phyloP scores from a whole-genome alignment of 1,140 invertebrate genomes.

The Ips typographus region DNA sequence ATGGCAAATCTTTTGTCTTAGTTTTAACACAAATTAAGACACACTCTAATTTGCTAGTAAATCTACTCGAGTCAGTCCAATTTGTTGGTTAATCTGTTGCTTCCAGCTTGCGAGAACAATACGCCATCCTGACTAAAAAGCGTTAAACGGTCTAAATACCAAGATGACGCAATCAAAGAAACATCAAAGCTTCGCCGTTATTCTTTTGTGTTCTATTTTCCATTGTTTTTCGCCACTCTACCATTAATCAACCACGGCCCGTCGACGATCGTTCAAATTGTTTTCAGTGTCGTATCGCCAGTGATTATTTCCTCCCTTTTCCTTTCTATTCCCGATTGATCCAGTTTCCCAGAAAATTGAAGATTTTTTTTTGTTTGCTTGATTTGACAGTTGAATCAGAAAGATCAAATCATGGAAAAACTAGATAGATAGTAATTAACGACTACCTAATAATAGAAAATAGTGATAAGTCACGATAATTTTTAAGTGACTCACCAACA shows the following conservation, averaged over 20 bases:
- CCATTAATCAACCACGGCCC: constrained; percentile 32
- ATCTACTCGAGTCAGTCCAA: constrained; percentile 1
- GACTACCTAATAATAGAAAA: not conserved
- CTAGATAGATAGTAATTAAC: not conserved
- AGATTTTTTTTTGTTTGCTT: too few species aligned
- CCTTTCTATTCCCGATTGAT: not conserved
- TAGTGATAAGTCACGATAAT: not conserved
- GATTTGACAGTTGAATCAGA: not conserved
- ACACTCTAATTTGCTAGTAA: not conserved
- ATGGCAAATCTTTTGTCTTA: too few species aligned
- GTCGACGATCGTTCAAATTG: constrained; percentile 21
- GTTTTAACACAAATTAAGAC: not conserved
- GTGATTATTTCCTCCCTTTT: constrained; percentile 13
- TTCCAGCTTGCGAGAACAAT: constrained; percentile 15
- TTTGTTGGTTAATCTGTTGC: constrained; percentile 25
- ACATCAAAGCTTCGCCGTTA: constrained; percentile 35
- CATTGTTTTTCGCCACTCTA: constrained; percentile 37
- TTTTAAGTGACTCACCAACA: too few species aligned
- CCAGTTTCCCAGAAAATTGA: too few species aligned
- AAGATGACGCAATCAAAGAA: constrained; percentile 33
- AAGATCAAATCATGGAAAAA: not conserved
- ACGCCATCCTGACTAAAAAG: constrained; percentile 2
- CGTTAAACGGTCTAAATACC: constrained; percentile 33
- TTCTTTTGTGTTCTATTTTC: constrained; percentile 37
- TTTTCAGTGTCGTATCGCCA: constrained; percentile 13